phyloP scores from a whole-genome alignment of 2,797 vertebrate species.

The Bufotes viridis region DNA sequence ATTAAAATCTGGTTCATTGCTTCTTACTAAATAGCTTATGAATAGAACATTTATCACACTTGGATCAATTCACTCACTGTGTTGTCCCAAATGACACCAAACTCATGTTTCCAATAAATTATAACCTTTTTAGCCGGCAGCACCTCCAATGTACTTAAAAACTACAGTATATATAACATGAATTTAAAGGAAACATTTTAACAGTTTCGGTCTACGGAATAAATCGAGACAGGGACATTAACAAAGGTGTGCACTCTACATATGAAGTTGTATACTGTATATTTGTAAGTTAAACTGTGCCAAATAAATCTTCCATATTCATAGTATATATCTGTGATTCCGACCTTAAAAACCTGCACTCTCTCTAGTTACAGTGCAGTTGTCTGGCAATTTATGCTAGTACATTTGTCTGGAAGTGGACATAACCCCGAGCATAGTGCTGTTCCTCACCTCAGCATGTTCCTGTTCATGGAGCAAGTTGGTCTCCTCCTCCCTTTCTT shows the following conservation, averaged over 20 bases:
- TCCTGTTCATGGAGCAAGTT: slow-evolving; percentile 68
- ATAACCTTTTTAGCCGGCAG: neutral
- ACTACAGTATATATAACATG: neutral
- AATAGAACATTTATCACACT: too few species aligned
- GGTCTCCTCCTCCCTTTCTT: slow-evolving; percentile 74
- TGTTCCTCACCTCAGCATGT: slow-evolving; percentile 65
- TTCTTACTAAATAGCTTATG: too few species aligned
- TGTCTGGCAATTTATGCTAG: neutral
- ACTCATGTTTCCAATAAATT: neutral
- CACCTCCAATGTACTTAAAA: neutral
- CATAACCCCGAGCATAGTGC: neutral
- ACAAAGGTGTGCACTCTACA: neutral
- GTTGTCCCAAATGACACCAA: neutral
- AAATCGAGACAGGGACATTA: neutral
- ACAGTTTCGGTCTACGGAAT: neutral
- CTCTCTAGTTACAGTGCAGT: neutral
- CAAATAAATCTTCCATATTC: neutral
- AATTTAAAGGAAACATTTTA: too few species aligned
- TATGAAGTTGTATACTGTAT: neutral
- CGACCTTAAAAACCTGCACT: neutral
- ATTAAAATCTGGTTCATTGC: too few species aligned
- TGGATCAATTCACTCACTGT: too few species aligned
- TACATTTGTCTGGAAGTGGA: neutral
- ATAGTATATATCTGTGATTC: neutral
- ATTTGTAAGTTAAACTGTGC: neutral